Percentiles rank a stretch among this genome's conserved stretches.
These are phyloP conservation scores for Sternarchorhynchus goeldii DNA, from an alignment of 2,797 vertebrate species.

Conservation along the genomic window DNA sequence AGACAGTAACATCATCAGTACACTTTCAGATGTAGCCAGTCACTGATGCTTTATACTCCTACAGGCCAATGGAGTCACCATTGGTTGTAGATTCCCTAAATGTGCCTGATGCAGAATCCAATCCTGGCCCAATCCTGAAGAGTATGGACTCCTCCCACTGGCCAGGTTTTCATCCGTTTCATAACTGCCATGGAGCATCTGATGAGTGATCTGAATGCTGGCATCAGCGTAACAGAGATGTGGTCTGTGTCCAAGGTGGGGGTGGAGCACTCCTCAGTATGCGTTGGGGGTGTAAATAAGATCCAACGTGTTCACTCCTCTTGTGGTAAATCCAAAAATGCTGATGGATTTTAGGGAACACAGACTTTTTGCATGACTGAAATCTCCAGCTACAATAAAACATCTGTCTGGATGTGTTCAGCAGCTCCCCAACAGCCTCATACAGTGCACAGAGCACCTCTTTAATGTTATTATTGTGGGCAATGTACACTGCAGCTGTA, in stretches of 20 bases:
- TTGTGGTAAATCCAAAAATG: too few relatives aligned
- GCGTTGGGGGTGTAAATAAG: not conserved
- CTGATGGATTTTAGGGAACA: too few relatives aligned
- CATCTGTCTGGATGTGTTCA: too few relatives aligned
- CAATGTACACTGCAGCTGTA: too few relatives aligned
- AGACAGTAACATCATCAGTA: too few relatives aligned
- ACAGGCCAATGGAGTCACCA: not conserved
- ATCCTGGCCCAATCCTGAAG: not conserved
- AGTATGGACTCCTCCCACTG: not conserved
- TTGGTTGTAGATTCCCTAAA: not conserved
- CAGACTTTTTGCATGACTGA: too few relatives aligned
- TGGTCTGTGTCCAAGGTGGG: not conserved
- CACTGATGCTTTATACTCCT: not conserved
- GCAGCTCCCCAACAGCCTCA: too few relatives aligned
- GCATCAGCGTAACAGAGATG: not conserved
- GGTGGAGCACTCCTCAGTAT: not conserved
- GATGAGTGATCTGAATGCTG: not conserved
- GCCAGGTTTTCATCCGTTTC: not conserved
- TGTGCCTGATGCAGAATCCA: not conserved
- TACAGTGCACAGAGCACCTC: too few relatives aligned
- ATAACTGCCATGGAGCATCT: constrained; percentile 62
- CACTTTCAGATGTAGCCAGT: too few relatives aligned
- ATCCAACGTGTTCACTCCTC: not conserved
- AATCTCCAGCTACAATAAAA: too few relatives aligned
- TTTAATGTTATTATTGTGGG: too few relatives aligned